Base-by-base conservation (phyloP, 2,888 invertebrate genomes). In the Salpingus planirostris region DNA sequence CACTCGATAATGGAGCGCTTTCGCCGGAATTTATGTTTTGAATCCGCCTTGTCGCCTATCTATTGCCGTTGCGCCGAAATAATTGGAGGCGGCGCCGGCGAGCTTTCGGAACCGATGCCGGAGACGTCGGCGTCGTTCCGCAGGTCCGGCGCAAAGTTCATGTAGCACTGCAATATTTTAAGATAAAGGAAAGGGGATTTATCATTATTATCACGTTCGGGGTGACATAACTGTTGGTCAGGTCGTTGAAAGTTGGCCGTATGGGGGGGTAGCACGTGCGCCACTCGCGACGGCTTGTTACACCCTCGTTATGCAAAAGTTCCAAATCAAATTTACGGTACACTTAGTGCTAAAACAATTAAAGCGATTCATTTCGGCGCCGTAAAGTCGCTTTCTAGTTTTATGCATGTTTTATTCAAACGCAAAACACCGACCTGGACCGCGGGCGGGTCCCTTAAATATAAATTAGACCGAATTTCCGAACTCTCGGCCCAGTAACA, bases 241-340 rank as follows among this genome's bases (percentile, higher is more conserved):
- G 47, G 43, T 42, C 33, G 39, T 41, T 40, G 42, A 40, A 45
- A 46, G 40, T 43, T 44, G 38, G 26, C 36, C 42, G 27, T 35
- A 30, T 42, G 44, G 47, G 25, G 38, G 40, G 27, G 39, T 30
- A 44, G 44, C 49, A 49, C 46, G 47, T 49, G 49, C 36, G 29
- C 31, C 31, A 31, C 36, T 32, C 36, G 32, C 36, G 32, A 31
- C 36, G 36, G 36, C 36, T 36, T 38, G 38, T 33, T 38, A 38
- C 32, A 36, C 39, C 35, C 35, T 36, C 36, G 49, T 52, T 50
- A 52, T 43, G 46, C 50, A 46, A 50, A 52, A 52, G 47, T 52
- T 50, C 44, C 45, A 42, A 49, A 49, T 46, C 46, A 40, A 50
- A 52, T 52, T 49, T 52, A 52, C 44, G 49, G 43, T 40, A 44